Evolutionary conservation across 1,140 invertebrate species (phyloP).

Genomic region (Panagrolaimus sp.): DNA sequence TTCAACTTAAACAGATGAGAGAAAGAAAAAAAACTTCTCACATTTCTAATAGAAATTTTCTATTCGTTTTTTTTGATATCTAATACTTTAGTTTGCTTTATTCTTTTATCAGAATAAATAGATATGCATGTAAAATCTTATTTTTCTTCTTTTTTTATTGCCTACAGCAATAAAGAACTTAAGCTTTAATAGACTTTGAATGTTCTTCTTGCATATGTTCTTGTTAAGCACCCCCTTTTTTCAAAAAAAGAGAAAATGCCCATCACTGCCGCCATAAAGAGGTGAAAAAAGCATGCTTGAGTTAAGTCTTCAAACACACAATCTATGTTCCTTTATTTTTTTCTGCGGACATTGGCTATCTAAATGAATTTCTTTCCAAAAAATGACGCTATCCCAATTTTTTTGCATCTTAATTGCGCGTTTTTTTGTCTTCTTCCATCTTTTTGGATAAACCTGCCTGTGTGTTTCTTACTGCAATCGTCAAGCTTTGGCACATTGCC

Average conservation of each 20-base stretch:
- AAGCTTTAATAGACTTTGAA: slow-evolving; percentile 14
- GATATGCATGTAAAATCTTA: too few relatives aligned
- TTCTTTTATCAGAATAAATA: too few relatives aligned
- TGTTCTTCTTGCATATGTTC: slow-evolving; percentile 11
- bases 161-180: too few relatives aligned
- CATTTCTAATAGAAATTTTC: too few relatives aligned
- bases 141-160: too few relatives aligned
- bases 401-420: slow-evolving; percentile 4
- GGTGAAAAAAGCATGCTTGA: slow-evolving; percentile 13
- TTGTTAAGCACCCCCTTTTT: neutral
- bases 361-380: slow-evolving; percentile 16
- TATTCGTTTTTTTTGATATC: too few relatives aligned
- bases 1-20: too few relatives aligned
- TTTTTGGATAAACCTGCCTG: neutral
- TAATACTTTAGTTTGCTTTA: too few relatives aligned
- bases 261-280: slow-evolving; percentile 1
- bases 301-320: slow-evolving; percentile 1
- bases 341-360: slow-evolving; percentile 10
- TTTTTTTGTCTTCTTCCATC: neutral
- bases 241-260: neutral
- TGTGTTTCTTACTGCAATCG: neutral
- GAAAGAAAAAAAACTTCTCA: too few relatives aligned
- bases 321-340: slow-evolving; percentile 3
- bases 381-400: slow-evolving; percentile 2
- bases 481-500: slow-evolving; percentile 15